phyloP scores from a whole-genome alignment of 1,140 invertebrate species.

The Ylistrum balloti region DNA sequence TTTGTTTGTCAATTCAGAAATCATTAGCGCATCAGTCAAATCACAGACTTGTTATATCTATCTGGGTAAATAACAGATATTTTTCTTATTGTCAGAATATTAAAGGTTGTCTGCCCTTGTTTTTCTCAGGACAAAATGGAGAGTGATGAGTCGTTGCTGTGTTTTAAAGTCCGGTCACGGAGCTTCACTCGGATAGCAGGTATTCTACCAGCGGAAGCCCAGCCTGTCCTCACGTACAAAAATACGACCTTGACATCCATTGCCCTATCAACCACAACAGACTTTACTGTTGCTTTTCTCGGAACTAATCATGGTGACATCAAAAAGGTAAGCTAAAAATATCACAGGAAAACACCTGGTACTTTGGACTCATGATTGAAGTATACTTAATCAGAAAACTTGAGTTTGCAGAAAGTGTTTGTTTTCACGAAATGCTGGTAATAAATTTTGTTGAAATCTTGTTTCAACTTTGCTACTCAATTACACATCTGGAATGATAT shows the following conservation, averaged over 20 bases:
- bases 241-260: conserved; percentile 89
- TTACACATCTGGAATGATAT: no score
- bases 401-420: no score
- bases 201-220: conserved; percentile 50
- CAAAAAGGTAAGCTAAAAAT: conserved; percentile 90
- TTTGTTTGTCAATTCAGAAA: no score
- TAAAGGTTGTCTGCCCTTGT: neutral
- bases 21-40: no score
- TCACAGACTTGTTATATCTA: no score
- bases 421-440: no score
- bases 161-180: neutral
- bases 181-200: conserved; percentile 62
- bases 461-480: no score
- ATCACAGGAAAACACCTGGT: no score
- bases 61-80: no score
- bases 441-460: no score
- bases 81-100: neutral
- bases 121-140: neutral
- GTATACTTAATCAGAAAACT: no score
- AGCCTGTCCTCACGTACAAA: conserved; percentile 62
- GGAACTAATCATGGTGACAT: conserved; percentile 95
- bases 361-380: no score
- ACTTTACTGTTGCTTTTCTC: conserved; percentile 97
- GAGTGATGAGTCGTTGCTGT: conserved; percentile 48
- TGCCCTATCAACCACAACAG: conserved; percentile 96